phyloP scores from a whole-genome alignment of 2,113 vertebrate species.

The Forbesichthys agassizii region DNA sequence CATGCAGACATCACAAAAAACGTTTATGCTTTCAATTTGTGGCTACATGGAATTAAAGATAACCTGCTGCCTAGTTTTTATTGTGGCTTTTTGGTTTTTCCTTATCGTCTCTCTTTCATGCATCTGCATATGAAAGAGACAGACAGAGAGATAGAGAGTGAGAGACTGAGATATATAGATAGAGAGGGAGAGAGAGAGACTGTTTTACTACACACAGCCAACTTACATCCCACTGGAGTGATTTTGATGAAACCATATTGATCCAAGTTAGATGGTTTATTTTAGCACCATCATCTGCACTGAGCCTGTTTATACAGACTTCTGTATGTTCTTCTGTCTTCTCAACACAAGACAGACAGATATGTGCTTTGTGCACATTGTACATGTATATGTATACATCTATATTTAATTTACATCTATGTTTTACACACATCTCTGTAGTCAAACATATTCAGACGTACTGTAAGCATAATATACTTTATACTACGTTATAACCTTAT shows the following conservation, averaged over 20 bases:
- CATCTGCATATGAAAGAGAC: background rate
- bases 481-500: too few relatives aligned
- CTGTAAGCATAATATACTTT: too few relatives aligned
- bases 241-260: conserved; percentile 23
- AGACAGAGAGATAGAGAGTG: background rate
- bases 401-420: background rate
- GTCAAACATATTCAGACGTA: background rate
- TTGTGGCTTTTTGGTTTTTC: background rate
- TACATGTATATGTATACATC: background rate
- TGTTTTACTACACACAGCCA: background rate
- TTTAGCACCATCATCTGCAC: conserved; percentile 4
- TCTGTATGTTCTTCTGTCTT: background rate
- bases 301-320: background rate
- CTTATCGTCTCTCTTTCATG: background rate
- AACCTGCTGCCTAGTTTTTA: too few relatives aligned
- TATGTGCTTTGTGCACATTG: background rate
- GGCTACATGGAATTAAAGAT: too few relatives aligned
- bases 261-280: conserved; percentile 18
- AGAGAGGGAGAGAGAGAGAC: background rate
- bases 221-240: background rate
- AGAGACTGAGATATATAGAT: conserved; percentile 1
- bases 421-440: background rate
- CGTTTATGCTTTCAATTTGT: too few relatives aligned
- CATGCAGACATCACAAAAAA: too few relatives aligned
- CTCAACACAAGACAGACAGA: background rate